Evolutionary conservation across 2,888 invertebrate species (phyloP), one percentile per base, ranked within the genome.

Genomic region (Nomada fucata): DNA sequence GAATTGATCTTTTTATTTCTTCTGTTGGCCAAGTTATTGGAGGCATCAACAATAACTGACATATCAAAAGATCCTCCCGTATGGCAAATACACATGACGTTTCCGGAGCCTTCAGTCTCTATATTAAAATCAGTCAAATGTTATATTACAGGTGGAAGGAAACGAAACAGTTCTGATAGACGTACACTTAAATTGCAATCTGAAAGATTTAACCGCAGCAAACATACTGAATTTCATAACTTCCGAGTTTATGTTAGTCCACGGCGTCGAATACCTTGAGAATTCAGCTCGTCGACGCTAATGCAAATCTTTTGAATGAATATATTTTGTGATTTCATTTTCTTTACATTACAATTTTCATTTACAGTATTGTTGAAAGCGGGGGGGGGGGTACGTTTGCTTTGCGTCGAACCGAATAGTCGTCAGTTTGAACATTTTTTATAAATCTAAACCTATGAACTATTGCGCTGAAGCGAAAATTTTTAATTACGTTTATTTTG

Each of bases 281-380:
- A 36, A 53, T 36, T 52, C 3, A 20, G 15, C 5, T 13, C 53
- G 13, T 29, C 29, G 50, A 65, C n/a, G n/a, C 9, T 36, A 53
- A 53, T 67, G 36, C 52, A 53, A 36, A 67, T 53, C 53, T 20
- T 67, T 15, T 0, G 52, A 67, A 67, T 36, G 20, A 20, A 67
- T 53, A 15, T 67, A 15, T 15, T n/a, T n/a, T 29, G 0, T 53
- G 20, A 15, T 20, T 53, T 53, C 29, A 53, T 67, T 36, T 67
- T 53, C 5, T 67, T 36, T 53, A 29, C 29, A 36, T 36, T 36
- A 7, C 36, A 36, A 36, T 36, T 36, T 5, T 7, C 36, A 0
- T 36, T 36, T 36, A 36, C 36, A 36, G 36, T 5, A 7, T 7
- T 36, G 7, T 36, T 36, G 36, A 36, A 26, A 47, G 5, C 7